Base-by-base conservation (phyloP, 2,797 vertebrate species). In the Rhyacichthys aspro region DNA sequence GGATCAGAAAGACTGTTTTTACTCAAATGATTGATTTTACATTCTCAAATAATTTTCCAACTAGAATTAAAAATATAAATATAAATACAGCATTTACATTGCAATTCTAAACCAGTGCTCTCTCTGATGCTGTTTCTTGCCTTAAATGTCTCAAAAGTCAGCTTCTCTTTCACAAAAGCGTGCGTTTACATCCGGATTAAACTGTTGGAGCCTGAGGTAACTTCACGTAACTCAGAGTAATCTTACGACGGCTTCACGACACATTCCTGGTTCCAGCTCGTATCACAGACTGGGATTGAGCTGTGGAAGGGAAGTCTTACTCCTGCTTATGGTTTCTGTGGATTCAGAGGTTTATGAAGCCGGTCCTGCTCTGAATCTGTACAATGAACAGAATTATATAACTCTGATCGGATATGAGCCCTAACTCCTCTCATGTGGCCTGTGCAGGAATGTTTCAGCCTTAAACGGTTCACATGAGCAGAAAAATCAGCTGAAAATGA, bases 371-470 rank as follows among this genome's bases (percentile, higher is more conserved):
- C 41, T 32, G 16, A 9, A 10, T 7, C 55, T 59, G 48, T n/a
- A 43, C 45, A 66, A 63, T 41, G 36, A 62, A 65, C 5, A 38
- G 34, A 7, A 63, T 87, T 80, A 82, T 63, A 33, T 70, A 87
- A 84, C 41, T 45, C 52, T 61, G 43, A 46, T 33, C 7, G 38
- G 62, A 55, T 57, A 72, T 83, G 63, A 78, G 68, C 39, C 17
- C n/a, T 81, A 72, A 90, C 67, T 78, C 74, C 64, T 9, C 42
- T 86, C 86, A 81, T 88, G 75, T 81, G 86, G 63, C 39, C 37
- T 1, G 1, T 10, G 38, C 54, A 69, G 59, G 54, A 81, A 77
- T 54, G 59, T 43, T n/a, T 32, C 16, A 1, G 1, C 32, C 32
- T 44, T 59, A 9, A 43, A 55, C n/a, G 2, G 11, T 56, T 54